phyloP scores from a whole-genome alignment of 1,140 invertebrate species.

The Drosophila equinoxialis region DNA sequence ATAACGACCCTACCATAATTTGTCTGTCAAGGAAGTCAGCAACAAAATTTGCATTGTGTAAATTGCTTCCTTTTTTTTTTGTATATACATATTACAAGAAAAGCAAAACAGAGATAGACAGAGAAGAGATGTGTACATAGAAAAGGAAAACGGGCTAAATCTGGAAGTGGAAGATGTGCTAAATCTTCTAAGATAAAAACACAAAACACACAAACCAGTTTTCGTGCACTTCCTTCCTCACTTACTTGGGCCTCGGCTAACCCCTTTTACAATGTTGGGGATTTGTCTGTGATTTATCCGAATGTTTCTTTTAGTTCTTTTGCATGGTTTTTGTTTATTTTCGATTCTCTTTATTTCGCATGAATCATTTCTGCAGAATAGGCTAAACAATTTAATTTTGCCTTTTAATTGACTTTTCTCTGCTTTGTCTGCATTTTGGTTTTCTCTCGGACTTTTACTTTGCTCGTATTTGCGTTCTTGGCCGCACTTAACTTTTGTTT shows the following conservation, averaged over 20 bases:
- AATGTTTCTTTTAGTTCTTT: neutral
- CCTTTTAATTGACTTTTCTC: slow-evolving; percentile 12
- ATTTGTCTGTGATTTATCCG: slow-evolving; percentile 9
- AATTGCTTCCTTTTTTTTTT: slow-evolving; percentile 44
- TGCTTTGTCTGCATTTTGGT: slow-evolving; percentile 1
- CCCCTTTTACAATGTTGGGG: neutral
- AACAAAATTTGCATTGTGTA: slow-evolving; percentile 53
- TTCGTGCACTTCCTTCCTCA: neutral
- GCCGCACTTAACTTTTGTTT: slow-evolving; percentile 27
- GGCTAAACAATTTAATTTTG: slow-evolving; percentile 15
- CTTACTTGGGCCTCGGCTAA: neutral
- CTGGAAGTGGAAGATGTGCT: neutral
- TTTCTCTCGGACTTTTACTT: neutral
- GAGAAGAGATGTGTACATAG: neutral
- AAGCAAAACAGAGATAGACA: neutral
- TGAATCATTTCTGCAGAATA: slow-evolving; percentile 8
- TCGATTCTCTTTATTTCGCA: slow-evolving; percentile 7
- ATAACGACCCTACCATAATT: slow-evolving; percentile 6
- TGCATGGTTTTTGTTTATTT: neutral
- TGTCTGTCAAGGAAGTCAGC: slow-evolving; percentile 22
- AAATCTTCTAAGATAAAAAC: slow-evolving; percentile 13
- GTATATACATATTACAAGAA: slow-evolving; percentile 13
- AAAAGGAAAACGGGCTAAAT: neutral
- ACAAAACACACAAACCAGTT: slow-evolving; percentile 3
- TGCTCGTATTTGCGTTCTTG: neutral